Percentiles rank a stretch among this genome's conserved stretches.
Conservation (phyloP, 2,888 invertebrate genomes). For the Spodoptera littoralis region DNA sequence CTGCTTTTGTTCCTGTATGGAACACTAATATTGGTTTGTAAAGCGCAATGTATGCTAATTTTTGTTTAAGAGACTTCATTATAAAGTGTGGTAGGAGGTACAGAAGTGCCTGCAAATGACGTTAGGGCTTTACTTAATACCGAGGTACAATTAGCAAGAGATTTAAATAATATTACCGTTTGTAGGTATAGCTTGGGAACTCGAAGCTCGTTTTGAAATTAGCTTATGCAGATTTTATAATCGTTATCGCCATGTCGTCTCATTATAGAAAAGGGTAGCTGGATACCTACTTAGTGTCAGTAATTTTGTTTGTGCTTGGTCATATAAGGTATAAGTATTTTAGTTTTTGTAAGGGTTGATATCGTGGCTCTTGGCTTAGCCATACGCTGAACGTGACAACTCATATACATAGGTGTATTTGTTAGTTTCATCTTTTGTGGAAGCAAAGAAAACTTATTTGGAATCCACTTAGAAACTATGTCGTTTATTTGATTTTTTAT, state of each 20-base stretch:
- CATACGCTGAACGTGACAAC: too few species aligned
- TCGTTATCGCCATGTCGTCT: too few species aligned
- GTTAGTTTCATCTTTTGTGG: too few species aligned
- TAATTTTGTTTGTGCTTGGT: not conserved
- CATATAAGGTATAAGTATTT: too few species aligned
- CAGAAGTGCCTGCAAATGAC: slow-evolving; percentile 13
- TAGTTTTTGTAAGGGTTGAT: too few species aligned
- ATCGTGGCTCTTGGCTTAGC: too few species aligned
- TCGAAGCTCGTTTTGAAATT: not conserved
- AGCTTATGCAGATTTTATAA: slow-evolving; percentile 23
- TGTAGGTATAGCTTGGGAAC: slow-evolving; percentile 4
- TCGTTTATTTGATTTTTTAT: too few species aligned
- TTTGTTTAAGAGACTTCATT: not conserved
- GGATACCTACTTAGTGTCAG: not conserved
- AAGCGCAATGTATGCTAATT: not conserved
- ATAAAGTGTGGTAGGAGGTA: slow-evolving; percentile 2
- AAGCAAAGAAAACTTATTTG: too few species aligned
- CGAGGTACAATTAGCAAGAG: slow-evolving; percentile 24
- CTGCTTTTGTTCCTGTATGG: not conserved
- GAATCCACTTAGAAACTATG: too few species aligned
- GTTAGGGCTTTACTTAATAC: slow-evolving; percentile 5
- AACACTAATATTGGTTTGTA: not conserved
- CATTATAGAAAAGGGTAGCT: not conserved
- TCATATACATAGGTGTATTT: too few species aligned
- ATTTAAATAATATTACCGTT: slow-evolving; percentile 37